Percentiles rank a stretch among this genome's conserved stretches.
These are phyloP conservation scores for Meloidogyne hapla DNA, from an alignment of 1,140 invertebrate species.

Conservation along the genomic window DNA sequence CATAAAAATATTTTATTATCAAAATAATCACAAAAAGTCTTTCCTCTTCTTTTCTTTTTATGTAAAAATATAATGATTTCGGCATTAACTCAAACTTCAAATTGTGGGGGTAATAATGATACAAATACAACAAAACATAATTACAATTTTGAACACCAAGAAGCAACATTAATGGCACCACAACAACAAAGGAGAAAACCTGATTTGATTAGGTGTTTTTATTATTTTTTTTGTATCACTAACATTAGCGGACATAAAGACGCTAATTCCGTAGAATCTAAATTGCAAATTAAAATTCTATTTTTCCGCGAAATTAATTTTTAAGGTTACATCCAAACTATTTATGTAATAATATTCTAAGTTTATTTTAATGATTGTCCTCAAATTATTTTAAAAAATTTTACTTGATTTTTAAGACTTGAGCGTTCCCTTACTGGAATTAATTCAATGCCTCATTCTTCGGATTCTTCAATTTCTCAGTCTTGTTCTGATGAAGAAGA, in stretches of 20 bases:
- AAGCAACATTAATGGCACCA: not conserved
- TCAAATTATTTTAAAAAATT: not conserved
- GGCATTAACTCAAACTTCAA: not conserved
- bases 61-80: conserved; percentile 2
- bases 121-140: not conserved
- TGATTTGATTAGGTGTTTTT: conserved; percentile 6
- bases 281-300: no score
- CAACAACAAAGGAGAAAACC: not conserved
- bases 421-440: conserved; percentile 13
- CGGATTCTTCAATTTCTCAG: not conserved
- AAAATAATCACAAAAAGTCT: not conserved
- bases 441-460: not conserved
- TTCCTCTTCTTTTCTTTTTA: not conserved
- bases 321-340: no score
- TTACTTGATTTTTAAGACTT: conserved; percentile 2
- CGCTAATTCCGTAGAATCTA: no score
- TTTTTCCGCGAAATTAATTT: no score
- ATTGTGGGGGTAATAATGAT: not conserved
- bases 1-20: not conserved
- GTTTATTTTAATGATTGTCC: no score
- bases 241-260: no score
- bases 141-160: not conserved
- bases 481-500: conserved; percentile 18
- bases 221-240: no score
- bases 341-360: no score